phyloP scores from a whole-genome alignment of 2,888 invertebrate genomes.

The Drosophila meridiana region DNA sequence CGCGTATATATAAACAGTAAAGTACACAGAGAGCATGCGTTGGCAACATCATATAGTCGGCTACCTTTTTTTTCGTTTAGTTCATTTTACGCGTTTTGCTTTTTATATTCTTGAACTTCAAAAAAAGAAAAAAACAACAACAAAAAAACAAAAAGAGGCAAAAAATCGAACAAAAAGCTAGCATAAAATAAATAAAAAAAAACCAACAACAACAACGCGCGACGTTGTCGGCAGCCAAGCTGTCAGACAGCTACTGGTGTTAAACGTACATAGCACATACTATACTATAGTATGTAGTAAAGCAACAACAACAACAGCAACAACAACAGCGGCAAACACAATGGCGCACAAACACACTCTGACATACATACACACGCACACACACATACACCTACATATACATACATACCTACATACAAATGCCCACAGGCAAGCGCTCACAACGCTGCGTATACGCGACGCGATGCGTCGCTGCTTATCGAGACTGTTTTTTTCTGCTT shows the following conservation, averaged over 20 bases:
- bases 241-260: slow-evolving; percentile 81
- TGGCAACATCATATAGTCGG: slow-evolving; percentile 55
- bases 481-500: slow-evolving; percentile 7
- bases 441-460: slow-evolving; percentile 75
- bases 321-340: slow-evolving; percentile 50
- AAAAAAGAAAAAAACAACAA: slow-evolving; percentile 33
- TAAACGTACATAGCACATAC: slow-evolving; percentile 70
- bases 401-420: slow-evolving; percentile 8
- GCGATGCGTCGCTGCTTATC: slow-evolving; percentile 55
- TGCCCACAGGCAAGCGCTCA: slow-evolving; percentile 32
- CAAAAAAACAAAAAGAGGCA: slow-evolving; percentile 27
- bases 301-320: slow-evolving; percentile 49
- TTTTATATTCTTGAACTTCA: slow-evolving; percentile 81
- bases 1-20: slow-evolving; percentile 13
- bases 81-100: slow-evolving; percentile 71
- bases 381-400: slow-evolving; percentile 6
- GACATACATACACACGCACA: slow-evolving; percentile 11
- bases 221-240: slow-evolving; percentile 74
- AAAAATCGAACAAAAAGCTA: slow-evolving; percentile 67
- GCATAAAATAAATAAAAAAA: slow-evolving; percentile 67
- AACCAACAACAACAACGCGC: slow-evolving; percentile 38
- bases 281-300: slow-evolving; percentile 66
- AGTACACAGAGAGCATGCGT: slow-evolving; percentile 60
- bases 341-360: slow-evolving; percentile 18
- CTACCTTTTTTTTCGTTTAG: slow-evolving; percentile 64